Evolutionary conservation across 2,113 vertebrate genomes (phyloP), one percentile per base, ranked within the genome.

Genomic region (Myotis brandtii): DNA sequence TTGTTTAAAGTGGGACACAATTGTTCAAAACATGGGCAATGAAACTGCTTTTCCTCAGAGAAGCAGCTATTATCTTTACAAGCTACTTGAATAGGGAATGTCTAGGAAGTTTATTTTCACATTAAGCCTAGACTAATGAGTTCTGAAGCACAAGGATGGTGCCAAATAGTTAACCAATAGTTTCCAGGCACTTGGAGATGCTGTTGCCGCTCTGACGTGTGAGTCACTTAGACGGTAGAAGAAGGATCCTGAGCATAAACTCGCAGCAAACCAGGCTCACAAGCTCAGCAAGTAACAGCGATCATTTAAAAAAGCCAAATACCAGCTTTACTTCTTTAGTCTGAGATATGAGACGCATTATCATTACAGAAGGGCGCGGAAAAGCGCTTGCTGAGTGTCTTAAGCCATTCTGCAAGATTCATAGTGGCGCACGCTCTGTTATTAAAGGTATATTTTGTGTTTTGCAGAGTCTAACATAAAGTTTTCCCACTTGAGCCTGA

Each of bases 51-150:
- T 86, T 75, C 27, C 16, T 83, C 40, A 17, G 25, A 56, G 70
- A 66, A 93, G 46, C 20, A 79, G 46, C 25, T 75, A 67, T 59
- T 67, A 93, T 84, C 43, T 11, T 64, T 52, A 90, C 20, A 72
- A 91, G 25, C n/a, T 69, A 18, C 27, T 62, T 81, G 48, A 48
- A 87, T 20, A 59, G 17, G 7, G 32, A 6, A 54, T 77, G n/a
- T 85, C 77, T 85, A 52, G 69, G 34, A 84, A 88, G 37, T 84
- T 96, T 48, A 79, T 40, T 91, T 94, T 89, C 48, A 91, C 50
- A 9, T 79, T 79, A 67, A 93, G 48, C 25, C 40, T 89, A 64
- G 62, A 86, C 37, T 84, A 69, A 48, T 70, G 80, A 59, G 43
- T 86, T 86, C 52, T 93, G 66, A 81, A 52, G 18, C 43, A 43